Percentiles rank a stretch among this genome's conserved stretches.
Evolutionary conservation across 2,888 invertebrate genomes (phyloP).

Genomic region (Xanthia icteritia): DNA sequence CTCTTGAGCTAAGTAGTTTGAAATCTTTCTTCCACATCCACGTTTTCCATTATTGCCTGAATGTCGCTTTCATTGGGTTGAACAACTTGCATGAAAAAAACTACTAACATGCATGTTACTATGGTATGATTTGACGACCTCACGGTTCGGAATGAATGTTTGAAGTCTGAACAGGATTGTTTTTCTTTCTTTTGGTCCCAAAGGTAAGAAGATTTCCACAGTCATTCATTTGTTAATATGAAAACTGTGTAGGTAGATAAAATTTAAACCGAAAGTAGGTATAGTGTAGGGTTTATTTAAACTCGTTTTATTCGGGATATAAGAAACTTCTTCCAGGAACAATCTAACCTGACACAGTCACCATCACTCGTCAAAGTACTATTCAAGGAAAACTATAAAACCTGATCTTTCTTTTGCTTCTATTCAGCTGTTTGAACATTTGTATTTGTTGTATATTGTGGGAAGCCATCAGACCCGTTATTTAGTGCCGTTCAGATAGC

Average conservation of each 20-base stretch:
- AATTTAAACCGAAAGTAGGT: too few relatives aligned
- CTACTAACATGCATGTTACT: not conserved
- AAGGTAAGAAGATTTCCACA: too few relatives aligned
- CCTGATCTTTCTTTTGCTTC: not conserved
- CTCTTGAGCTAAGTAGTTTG: not conserved
- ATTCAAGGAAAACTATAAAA: not conserved
- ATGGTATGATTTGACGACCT: not conserved
- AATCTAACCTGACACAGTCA: too few relatives aligned
- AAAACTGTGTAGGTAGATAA: too few relatives aligned
- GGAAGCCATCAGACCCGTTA: conserved; percentile 22
- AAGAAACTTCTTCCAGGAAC: too few relatives aligned
- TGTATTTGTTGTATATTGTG: conserved; percentile 6
- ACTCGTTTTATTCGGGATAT: too few relatives aligned
- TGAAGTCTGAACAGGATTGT: not conserved
- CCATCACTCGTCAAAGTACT: too few relatives aligned
- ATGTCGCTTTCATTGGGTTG: not conserved
- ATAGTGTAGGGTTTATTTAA: too few relatives aligned
- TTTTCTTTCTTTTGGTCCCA: not conserved
- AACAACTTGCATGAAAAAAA: not conserved
- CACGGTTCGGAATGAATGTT: not conserved
- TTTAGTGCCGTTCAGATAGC: conserved; percentile 21
- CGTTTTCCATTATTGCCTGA: not conserved
- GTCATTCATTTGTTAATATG: too few relatives aligned
- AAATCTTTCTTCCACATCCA: not conserved
- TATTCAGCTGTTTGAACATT: conserved; percentile 24